Evolutionary conservation across 2,113 vertebrate species (phyloP), one percentile per base, ranked within the genome.

Genomic region (Antennarius striatus): DNA sequence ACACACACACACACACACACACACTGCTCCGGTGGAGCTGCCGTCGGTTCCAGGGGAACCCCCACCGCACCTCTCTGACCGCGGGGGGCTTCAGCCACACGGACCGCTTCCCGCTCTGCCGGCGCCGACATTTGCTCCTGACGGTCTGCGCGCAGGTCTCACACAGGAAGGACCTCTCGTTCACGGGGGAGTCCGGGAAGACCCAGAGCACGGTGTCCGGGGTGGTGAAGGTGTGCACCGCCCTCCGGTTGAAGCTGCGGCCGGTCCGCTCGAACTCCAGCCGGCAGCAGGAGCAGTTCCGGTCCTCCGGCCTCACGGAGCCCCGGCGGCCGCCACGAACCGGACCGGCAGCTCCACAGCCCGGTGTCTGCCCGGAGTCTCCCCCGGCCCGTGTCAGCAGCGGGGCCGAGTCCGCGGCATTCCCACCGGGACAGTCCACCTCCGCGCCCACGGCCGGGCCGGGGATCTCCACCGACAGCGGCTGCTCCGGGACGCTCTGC

Each of bases 181-280:
- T 22, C 0, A 80, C 83, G 0, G 5, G 30, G 0, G 60, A 29
- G 4, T 55, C 74, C 22, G 89, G 87, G 76, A 89, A 90, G 14
- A 40, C 79, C 87, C 87, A 89, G 0, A 40, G 76, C 53, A 86
- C 87, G 0, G 89, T 84, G 0, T 86, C 87, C 46, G 82, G 53
- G 40, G 74, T 76, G 63, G 84, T 88, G 80, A 90, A 90, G 30
- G 89, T 90, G 57, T 60, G 79, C 62, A 90, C 82, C 6, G 89
- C 83, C 57, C 87, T 62, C 7, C 89, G 73, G 78, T 88, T 88
- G 63, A 90, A 89, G 65, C 82, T 71, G 4, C 87, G 85, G n/a
- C 89, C 89, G 10, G 81, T 82, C 0, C 84, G 74, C 79, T 88
- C 83, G 4, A 89, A 90, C 81, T 73, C 49, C 0, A 7, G 10